Evolutionary conservation across 2,888 invertebrate species (phyloP).

Genomic region (Habroteleia sp.): DNA sequence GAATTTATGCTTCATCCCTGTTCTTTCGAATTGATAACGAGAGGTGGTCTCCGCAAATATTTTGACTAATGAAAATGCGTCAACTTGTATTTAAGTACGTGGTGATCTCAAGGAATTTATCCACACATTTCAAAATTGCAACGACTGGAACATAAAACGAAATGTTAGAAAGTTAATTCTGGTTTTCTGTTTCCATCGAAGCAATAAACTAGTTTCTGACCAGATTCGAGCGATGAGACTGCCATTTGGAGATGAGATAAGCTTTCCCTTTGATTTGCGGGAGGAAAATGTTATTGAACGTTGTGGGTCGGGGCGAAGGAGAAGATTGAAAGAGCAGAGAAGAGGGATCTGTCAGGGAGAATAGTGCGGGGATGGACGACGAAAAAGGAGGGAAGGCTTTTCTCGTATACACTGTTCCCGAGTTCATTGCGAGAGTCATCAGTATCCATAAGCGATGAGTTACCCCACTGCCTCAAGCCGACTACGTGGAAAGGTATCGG

Average conservation of each 20-base stretch:
- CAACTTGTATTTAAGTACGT: no score
- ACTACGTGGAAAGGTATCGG: slow-evolving; percentile 50
- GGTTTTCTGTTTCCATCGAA: no score
- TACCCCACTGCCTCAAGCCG: slow-evolving; percentile 68
- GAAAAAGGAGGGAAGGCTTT: slow-evolving; percentile 58
- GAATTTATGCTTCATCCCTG: no score
- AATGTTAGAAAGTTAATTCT: no score
- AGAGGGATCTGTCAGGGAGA: slow-evolving; percentile 44
- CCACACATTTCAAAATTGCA: no score
- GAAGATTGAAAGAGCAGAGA: slow-evolving; percentile 82
- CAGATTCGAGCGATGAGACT: slow-evolving; percentile 16
- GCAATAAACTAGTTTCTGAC: slow-evolving; percentile 14
- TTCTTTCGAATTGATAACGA: no score
- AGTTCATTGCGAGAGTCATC: slow-evolving; percentile 87
- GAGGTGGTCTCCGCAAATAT: no score
- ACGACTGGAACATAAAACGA: no score
- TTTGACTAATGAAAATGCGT: no score
- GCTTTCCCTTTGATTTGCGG: slow-evolving; percentile 56
- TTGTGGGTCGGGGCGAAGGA: slow-evolving; percentile 67
- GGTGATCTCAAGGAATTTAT: no score
- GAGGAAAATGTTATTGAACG: slow-evolving; percentile 76
- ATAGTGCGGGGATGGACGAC: slow-evolving; percentile 10
- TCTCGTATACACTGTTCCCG: slow-evolving; percentile 71
- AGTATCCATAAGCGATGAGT: slow-evolving; percentile 90
- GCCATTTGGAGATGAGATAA: slow-evolving; percentile 34